Conservation (phyloP, 2,113 vertebrate genomes). For the Daubentonia madagascariensis region DNA sequence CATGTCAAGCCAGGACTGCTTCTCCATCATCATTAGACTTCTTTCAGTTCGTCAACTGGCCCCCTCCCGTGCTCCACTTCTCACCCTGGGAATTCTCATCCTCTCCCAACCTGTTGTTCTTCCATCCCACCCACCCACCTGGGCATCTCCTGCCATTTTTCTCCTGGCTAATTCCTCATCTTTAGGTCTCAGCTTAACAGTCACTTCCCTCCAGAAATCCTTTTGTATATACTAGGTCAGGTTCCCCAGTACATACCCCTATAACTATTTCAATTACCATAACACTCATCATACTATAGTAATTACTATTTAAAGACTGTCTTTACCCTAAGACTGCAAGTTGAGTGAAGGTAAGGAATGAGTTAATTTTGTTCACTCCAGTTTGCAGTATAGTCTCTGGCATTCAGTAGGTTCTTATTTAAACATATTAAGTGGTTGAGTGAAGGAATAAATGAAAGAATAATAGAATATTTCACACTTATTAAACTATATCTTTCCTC, state of each 20-base stretch:
- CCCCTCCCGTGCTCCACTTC: not conserved
- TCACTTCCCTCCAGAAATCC: slow-evolving; percentile 16
- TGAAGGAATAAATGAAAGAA: not conserved
- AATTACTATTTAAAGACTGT: not conserved
- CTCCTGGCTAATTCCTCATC: not conserved
- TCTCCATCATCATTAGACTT: not conserved
- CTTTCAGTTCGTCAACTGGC: not conserved
- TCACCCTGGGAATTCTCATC: not conserved
- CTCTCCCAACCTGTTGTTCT: not conserved
- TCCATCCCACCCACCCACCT: not conserved
- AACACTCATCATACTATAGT: not conserved
- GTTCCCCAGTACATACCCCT: not conserved
- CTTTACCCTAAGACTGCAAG: not conserved
- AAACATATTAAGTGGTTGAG: not conserved
- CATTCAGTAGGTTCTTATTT: not conserved
- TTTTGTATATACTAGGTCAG: not conserved
- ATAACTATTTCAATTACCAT: not conserved
- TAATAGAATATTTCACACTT: not conserved
- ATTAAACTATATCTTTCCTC: not conserved
- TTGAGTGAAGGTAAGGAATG: not conserved
- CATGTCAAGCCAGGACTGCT: not conserved
- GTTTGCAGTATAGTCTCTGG: not conserved
- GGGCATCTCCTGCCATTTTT: not conserved
- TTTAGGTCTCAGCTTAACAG: not conserved
- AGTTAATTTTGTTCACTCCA: not conserved